Evolutionary conservation across 2,888 invertebrate genomes (phyloP).

Genomic region (Alentia gelatinosa): DNA sequence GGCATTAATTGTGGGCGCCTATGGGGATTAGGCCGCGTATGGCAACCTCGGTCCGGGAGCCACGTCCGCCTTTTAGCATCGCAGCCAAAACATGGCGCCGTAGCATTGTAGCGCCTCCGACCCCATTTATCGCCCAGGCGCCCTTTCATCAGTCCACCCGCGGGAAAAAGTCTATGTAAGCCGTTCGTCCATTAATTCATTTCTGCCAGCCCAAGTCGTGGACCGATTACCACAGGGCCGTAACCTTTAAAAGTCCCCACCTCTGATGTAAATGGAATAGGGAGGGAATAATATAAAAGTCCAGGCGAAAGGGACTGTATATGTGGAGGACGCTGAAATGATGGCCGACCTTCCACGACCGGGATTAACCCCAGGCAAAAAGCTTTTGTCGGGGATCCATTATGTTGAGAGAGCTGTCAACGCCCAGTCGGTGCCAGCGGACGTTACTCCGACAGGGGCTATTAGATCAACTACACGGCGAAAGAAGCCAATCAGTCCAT

Average conservation of each 20-base stretch:
- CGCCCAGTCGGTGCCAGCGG: constrained; percentile 19
- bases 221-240: constrained; percentile 41
- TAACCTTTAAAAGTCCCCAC: constrained; percentile 8
- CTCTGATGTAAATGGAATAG: constrained; percentile 37
- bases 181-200: constrained; percentile 42
- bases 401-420: constrained; percentile 35
- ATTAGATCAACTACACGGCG: constrained; percentile 46
- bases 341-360: constrained; percentile 21
- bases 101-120: constrained; percentile 25
- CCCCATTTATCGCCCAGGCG: constrained; percentile 21
- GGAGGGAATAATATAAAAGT: constrained; percentile 8
- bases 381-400: constrained; percentile 50
- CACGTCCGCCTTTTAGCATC: constrained; percentile 26
- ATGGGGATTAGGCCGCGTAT: constrained; percentile 8
- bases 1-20: background rate
- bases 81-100: background rate
- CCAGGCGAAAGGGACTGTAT: background rate
- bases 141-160: constrained; percentile 8
- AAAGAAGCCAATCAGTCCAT: constrained; percentile 27
- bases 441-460: constrained; percentile 21
- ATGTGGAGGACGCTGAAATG: constrained; percentile 2
- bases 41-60: constrained; percentile 11
- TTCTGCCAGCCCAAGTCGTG: constrained; percentile 5
- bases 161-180: constrained; percentile 26
- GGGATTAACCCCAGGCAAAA: constrained; percentile 21